phyloP scores from a whole-genome alignment of 2,888 invertebrate species.

The Dimorphilus gyrociliatus region DNA sequence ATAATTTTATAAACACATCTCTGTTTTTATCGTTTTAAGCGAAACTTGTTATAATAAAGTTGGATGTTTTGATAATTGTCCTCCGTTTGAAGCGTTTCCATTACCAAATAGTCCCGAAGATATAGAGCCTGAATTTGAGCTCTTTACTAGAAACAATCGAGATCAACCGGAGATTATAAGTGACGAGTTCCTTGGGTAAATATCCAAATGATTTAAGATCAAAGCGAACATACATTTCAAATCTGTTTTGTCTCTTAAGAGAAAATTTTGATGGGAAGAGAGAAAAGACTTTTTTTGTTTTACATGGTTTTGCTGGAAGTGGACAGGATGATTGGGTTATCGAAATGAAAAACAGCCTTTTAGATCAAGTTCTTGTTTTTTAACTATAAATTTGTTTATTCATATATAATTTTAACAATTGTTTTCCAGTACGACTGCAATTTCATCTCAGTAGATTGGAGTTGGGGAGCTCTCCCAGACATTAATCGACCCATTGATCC shows the following conservation, averaged over 20 bases:
- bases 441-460: conserved; percentile 3
- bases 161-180: background rate
- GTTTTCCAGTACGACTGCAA: conserved; percentile 1
- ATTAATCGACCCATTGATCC: background rate
- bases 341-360: too few species aligned
- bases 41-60: conserved; percentile 1
- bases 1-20: too few species aligned
- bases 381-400: too few species aligned
- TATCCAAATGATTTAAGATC: background rate
- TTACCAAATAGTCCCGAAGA: background rate
- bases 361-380: too few species aligned
- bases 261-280: too few species aligned
- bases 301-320: too few species aligned
- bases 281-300: too few species aligned
- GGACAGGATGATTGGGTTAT: too few species aligned
- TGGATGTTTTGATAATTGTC: conserved; percentile 5
- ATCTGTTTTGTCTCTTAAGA: too few species aligned
- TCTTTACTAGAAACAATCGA: conserved; percentile 1
- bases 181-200: conserved; percentile 2
- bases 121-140: conserved; percentile 2
- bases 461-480: conserved; percentile 3
- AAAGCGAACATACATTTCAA: too few species aligned
- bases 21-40: too few species aligned
- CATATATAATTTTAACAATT: background rate
- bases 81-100: conserved; percentile 2